phyloP scores from a whole-genome alignment of 2,797 vertebrate genomes.

The Gobio occitaniae region DNA sequence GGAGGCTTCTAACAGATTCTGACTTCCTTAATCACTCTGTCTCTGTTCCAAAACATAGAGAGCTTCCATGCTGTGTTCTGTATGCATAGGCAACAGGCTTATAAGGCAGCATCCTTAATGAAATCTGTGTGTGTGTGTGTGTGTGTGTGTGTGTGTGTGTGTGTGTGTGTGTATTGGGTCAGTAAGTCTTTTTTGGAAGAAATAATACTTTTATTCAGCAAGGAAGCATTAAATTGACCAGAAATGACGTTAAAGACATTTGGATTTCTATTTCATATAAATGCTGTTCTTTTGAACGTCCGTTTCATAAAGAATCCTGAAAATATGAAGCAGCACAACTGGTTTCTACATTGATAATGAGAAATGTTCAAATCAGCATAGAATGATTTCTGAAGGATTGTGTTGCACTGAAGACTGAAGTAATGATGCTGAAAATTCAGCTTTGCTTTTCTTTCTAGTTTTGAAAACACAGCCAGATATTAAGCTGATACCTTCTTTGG shows the following conservation, averaged over 20 bases:
- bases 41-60: neutral
- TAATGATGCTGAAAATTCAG: neutral
- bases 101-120: conserved; percentile 3
- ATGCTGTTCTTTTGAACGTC: neutral
- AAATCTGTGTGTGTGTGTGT: neutral
- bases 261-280: no score
- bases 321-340: neutral
- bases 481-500: neutral
- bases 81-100: neutral
- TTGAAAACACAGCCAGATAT: conserved; percentile 4
- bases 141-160: neutral
- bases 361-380: neutral
- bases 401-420: neutral
- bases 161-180: no score
- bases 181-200: neutral
- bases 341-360: neutral
- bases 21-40: conserved; percentile 7
- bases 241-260: no score
- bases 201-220: neutral
- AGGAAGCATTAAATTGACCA: no score
- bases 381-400: neutral
- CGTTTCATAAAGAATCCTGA: neutral
- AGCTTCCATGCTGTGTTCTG: conserved; percentile 10
- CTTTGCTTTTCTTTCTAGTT: neutral
- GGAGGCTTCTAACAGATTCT: neutral